Conservation (phyloP, 2,797 vertebrate genomes). For the Gymnothorax reevesii region DNA sequence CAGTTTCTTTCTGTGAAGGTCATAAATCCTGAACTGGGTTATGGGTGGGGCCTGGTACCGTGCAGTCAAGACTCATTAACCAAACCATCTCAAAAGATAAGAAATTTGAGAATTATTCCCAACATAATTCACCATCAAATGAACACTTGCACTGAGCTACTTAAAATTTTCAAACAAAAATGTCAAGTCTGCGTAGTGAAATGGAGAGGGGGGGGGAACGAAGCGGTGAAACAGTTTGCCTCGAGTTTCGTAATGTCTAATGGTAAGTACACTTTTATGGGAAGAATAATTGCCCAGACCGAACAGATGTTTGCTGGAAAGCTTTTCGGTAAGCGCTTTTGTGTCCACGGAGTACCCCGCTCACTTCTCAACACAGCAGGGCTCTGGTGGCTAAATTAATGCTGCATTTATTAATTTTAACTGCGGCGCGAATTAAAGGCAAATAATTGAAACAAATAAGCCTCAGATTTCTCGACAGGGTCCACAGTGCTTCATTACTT, state of each 20-base stretch:
- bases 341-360: constrained; percentile 12
- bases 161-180: constrained; percentile 56
- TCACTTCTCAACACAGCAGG: constrained; percentile 43
- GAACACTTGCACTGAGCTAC: constrained; percentile 55
- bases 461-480: constrained; percentile 64
- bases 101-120: constrained; percentile 57
- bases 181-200: constrained; percentile 34
- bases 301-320: background rate
- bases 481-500: constrained; percentile 57
- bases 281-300: background rate
- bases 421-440: constrained; percentile 69
- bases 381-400: constrained; percentile 74
- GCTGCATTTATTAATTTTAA: constrained; percentile 74
- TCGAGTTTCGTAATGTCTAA: background rate
- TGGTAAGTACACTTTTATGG: background rate
- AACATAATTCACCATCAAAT: constrained; percentile 68
- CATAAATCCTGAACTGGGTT: background rate
- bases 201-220: constrained; percentile 32
- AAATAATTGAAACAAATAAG: constrained; percentile 75
- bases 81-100: background rate
- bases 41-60: background rate
- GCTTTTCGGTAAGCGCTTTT: background rate
- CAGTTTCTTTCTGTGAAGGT: background rate
- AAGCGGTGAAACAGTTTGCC: constrained; percentile 13
- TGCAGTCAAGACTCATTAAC: constrained; percentile 36